Evolutionary conservation across 2,113 vertebrate species (phyloP).

Genomic region (Gasterosteus nipponicus): DNA sequence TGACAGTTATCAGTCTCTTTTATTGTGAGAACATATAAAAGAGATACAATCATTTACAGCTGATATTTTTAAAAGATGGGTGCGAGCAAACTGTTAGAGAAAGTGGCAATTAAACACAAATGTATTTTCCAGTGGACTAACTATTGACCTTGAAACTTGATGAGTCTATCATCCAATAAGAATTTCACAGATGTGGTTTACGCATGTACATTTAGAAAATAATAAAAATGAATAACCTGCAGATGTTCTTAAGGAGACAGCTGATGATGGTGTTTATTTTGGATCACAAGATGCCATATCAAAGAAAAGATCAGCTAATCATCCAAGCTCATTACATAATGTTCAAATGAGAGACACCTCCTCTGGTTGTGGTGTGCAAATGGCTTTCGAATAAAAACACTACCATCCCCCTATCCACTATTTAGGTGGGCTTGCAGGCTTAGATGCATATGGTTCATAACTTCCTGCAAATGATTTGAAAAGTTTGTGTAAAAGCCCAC

Average conservation of each 20-base stretch:
- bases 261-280: not conserved
- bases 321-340: not conserved
- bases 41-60: not conserved
- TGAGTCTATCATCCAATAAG: not conserved
- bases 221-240: conserved; percentile 29
- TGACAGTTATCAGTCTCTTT: not conserved
- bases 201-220: not conserved
- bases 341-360: not conserved
- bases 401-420: not conserved
- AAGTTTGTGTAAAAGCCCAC: not conserved
- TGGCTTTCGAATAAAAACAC: not conserved
- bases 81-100: not conserved
- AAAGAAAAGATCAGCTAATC: not conserved
- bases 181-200: not conserved
- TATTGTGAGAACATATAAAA: not conserved
- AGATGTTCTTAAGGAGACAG: not conserved
- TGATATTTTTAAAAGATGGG: not conserved
- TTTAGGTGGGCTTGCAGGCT: conserved; percentile 33
- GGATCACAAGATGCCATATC: not conserved
- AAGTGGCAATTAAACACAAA: not conserved
- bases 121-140: not conserved
- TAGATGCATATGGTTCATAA: not conserved
- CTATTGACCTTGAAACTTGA: too few species aligned
- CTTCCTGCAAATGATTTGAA: conserved; percentile 42
- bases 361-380: not conserved